phyloP scores from a whole-genome alignment of 2,797 vertebrate species.

The Catamblyrhynchus diadema region DNA sequence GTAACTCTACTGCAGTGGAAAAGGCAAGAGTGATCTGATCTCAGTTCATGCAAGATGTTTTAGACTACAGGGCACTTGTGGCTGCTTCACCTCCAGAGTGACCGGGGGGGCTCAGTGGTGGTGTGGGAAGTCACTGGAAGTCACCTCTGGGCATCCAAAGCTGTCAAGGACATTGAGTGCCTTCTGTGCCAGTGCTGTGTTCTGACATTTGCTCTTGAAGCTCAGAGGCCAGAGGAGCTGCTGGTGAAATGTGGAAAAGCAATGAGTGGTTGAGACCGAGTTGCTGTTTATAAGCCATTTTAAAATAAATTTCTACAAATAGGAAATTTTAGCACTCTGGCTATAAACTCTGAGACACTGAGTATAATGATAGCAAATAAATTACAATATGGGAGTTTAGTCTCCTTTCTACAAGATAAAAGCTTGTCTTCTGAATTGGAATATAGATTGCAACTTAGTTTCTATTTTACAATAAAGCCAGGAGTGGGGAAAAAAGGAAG shows the following conservation, averaged over 20 bases:
- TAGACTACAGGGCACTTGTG: background rate
- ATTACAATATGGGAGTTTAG: background rate
- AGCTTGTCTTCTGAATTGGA: background rate
- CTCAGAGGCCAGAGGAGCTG: background rate
- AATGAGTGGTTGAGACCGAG: background rate
- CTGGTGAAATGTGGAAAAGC: background rate
- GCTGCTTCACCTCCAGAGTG: background rate
- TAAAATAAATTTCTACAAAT: background rate
- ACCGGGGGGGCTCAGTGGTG: background rate
- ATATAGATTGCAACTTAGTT: background rate
- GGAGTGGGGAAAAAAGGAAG: background rate
- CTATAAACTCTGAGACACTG: background rate
- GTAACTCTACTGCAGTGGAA: background rate
- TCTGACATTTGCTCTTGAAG: background rate
- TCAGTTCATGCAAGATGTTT: accelerated
- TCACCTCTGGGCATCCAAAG: background rate
- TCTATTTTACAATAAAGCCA: background rate
- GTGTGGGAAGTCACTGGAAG: background rate
- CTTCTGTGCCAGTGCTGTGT: background rate
- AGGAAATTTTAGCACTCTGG: background rate
- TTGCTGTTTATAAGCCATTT: background rate
- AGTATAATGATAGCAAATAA: background rate
- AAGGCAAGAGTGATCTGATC: background rate
- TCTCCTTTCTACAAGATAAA: background rate
- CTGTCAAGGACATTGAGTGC: accelerated